Conservation (phyloP, 2,113 vertebrate genomes). For the Panthera leo region DNA sequence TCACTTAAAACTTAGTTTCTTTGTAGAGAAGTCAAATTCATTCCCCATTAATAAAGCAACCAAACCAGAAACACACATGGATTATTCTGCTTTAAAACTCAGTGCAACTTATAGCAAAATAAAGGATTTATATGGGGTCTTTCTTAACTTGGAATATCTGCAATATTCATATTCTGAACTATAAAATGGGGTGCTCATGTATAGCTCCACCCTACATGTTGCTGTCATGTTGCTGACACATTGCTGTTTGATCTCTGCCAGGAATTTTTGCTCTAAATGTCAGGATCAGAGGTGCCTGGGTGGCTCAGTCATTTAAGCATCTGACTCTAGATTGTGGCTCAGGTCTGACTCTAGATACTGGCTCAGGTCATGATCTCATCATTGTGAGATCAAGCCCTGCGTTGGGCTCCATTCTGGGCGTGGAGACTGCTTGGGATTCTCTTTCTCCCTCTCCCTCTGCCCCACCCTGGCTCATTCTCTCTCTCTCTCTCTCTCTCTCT, state of each 20-base stretch:
- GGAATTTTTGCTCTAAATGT: not conserved
- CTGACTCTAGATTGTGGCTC: too few species aligned
- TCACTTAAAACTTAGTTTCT: slow-evolving; percentile 3
- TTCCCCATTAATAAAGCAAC: slow-evolving; percentile 27
- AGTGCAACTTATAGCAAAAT: not conserved
- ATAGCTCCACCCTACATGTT: accelerated
- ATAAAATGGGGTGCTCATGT: not conserved
- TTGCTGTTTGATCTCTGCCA: accelerated
- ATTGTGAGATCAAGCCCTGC: too few species aligned
- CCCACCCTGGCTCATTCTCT: too few species aligned
- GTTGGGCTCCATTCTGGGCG: too few species aligned
- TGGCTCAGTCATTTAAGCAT: too few species aligned
- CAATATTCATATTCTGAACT: not conserved
- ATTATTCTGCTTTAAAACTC: slow-evolving; percentile 25
- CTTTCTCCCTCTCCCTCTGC: too few species aligned
- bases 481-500: too few species aligned
- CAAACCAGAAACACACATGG: not conserved
- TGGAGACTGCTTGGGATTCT: too few species aligned
- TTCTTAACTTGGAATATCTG: not conserved
- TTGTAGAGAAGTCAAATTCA: not conserved
- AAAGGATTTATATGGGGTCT: not conserved
- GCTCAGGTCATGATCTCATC: too few species aligned
- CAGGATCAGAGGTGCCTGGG: not conserved
- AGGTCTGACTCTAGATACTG: too few species aligned
- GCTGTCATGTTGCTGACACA: slow-evolving; percentile 55